Conservation (phyloP, 2,113 vertebrate genomes). For the Corynorhinus townsendii region DNA sequence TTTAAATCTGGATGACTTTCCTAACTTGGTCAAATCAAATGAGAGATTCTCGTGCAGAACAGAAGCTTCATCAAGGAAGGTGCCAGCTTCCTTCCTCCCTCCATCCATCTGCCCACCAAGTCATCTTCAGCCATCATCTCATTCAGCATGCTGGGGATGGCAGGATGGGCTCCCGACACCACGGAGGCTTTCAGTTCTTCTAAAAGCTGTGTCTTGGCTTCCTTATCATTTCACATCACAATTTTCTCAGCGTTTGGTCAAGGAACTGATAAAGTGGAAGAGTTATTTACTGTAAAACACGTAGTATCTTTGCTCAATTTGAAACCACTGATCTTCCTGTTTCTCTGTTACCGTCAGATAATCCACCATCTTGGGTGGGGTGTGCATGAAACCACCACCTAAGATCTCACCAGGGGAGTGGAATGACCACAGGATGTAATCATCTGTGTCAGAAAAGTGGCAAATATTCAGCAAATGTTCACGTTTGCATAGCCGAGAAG, state of each 20-base stretch:
- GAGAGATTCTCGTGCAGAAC: neutral
- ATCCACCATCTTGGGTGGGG: constrained; percentile 34
- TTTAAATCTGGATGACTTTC: neutral
- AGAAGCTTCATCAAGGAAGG: neutral
- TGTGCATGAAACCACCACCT: constrained; percentile 33
- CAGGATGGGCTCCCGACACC: neutral
- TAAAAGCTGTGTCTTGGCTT: constrained; percentile 1
- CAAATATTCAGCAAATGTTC: neutral
- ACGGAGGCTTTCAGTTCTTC: neutral
- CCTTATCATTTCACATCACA: constrained; percentile 13
- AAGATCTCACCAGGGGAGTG: neutral
- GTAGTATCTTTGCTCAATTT: neutral
- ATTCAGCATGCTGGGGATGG: neutral
- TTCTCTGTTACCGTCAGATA: constrained; percentile 42
- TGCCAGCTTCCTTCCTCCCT: neutral
- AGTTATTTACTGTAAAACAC: constrained; percentile 46
- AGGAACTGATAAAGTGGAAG: constrained; percentile 19
- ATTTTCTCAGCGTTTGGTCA: neutral
- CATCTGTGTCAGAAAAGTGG: constrained; percentile 19
- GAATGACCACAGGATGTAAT: constrained; percentile 56
- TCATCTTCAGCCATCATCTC: neutral
- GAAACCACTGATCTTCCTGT: constrained; percentile 67
- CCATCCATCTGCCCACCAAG: neutral
- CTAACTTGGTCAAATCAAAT: neutral
- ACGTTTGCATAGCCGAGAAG: neutral